Evolutionary conservation across 2,888 invertebrate genomes (phyloP).

Genomic region (Apeira syringaria): DNA sequence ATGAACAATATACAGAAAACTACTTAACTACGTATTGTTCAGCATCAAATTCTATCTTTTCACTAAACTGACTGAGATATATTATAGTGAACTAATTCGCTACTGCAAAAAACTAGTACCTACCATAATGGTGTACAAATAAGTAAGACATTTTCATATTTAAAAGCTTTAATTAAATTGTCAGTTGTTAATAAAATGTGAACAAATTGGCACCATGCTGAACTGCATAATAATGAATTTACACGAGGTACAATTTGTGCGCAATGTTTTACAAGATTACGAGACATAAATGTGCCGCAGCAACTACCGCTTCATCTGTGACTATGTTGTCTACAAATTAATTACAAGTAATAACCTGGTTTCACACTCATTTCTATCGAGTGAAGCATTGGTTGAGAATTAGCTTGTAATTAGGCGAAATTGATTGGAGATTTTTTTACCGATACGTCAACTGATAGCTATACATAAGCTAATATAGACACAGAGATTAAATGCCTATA

Average conservation of each 20-base stretch:
- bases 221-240: conserved; percentile 4
- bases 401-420: conserved; percentile 1
- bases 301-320: not conserved
- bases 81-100: too few relatives aligned
- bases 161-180: conserved; percentile 1
- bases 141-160: too few relatives aligned
- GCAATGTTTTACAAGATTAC: not conserved
- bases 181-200: not conserved
- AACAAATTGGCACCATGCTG: not conserved
- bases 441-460: too few relatives aligned
- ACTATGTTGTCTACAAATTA: conserved; percentile 2
- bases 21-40: too few relatives aligned
- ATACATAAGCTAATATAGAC: too few relatives aligned
- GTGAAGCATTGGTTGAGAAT: conserved; percentile 4
- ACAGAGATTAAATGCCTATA: too few relatives aligned
- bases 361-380: not conserved
- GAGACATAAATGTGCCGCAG: not conserved
- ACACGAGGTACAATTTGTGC: conserved; percentile 9
- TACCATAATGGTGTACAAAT: too few relatives aligned
- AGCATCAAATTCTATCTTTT: too few relatives aligned
- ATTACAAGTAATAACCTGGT: conserved; percentile 2
- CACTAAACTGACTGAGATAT: too few relatives aligned
- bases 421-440: conserved; percentile 6
- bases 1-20: too few relatives aligned
- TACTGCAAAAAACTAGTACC: too few relatives aligned